phyloP scores from a whole-genome alignment of 2,797 vertebrate species.

The Glyptemys insculpta region DNA sequence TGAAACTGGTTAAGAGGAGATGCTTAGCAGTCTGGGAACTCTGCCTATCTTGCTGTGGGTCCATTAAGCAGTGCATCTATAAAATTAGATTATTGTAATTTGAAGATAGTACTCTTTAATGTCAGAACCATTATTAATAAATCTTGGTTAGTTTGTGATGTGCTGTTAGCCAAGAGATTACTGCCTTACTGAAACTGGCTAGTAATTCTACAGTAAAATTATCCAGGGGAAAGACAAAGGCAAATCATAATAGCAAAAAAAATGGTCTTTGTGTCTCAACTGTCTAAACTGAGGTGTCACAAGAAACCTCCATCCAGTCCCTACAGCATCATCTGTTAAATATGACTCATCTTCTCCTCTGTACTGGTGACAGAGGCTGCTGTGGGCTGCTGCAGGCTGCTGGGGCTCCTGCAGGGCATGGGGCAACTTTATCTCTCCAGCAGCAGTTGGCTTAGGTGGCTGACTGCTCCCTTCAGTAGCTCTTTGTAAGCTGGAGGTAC shows the following conservation, averaged over 20 bases:
- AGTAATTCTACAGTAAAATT: conserved; percentile 4
- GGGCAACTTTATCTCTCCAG: neutral
- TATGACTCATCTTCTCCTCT: neutral
- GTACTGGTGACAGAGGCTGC: neutral
- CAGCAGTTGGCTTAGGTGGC: neutral
- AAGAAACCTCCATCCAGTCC: neutral
- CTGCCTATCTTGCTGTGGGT: conserved; percentile 28
- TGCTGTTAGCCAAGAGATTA: accelerated
- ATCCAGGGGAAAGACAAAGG: neutral
- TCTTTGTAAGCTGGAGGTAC: neutral
- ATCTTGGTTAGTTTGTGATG: neutral
- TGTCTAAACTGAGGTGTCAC: neutral
- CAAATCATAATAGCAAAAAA: neutral
- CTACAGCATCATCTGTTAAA: neutral
- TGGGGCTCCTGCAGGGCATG: neutral
- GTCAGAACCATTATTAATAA: conserved; percentile 27
- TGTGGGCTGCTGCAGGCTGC: neutral
- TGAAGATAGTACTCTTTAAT: conserved; percentile 41
- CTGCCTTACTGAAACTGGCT: neutral
- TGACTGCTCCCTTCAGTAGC: neutral
- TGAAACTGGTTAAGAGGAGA: conserved; percentile 20
- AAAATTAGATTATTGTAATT: conserved; percentile 56
- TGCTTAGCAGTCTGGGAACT: conserved; percentile 37
- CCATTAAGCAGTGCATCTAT: conserved; percentile 20
- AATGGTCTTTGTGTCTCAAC: neutral